Base-by-base conservation (phyloP, 2,888 invertebrate genomes). In the Ophion obscuratus region DNA sequence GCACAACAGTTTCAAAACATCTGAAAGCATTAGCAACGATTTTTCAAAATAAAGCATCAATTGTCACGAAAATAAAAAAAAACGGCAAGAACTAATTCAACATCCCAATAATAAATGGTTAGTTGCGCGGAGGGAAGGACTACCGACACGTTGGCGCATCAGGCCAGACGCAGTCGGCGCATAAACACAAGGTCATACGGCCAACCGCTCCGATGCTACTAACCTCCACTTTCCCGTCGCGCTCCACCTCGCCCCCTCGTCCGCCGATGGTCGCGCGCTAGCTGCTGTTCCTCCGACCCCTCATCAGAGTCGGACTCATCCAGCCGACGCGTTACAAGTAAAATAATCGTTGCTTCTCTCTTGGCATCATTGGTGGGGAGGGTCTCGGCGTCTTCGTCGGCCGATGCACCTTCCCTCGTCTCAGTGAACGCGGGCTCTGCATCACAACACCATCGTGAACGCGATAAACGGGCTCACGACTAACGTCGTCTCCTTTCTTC, bases 101-200 rank as follows among this genome's bases (percentile, higher is more conserved):
- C 31, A 31, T 31, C 31, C 3, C 31, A 31, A 4, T 31, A 66
- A 76, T 85, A 79, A 75, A 83, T 83, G 78, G 47, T 73, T 59
- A 70, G 79, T 77, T 66, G 71, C 20, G 71, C 36, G 74, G 67
- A 24, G 79, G 44, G 59, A 75, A 67, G 24, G 75, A 73, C 71
- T 64, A 71, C 73, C 84, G 80, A 77, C 74, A 62, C 27, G 79
- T 57, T 78, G 86, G 88, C 87, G 86, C 83, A 88, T 87, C 86
- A 59, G 77, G 73, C 89, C 89, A 89, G 90, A 88, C 91, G 89
- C 88, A 87, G 88, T 88, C 86, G 87, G 81, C 90, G 91, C 91
- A 91, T 90, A 88, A 90, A 90, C 90, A 90, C 93, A 93, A 93
- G 93, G 93, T 93, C 93, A 93, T 90, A 90, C 92, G 93, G 93